These are phyloP conservation scores for Ceratoteleas bidentatus DNA, from an alignment of 1,140 invertebrate species.

Conservation along the genomic window DNA sequence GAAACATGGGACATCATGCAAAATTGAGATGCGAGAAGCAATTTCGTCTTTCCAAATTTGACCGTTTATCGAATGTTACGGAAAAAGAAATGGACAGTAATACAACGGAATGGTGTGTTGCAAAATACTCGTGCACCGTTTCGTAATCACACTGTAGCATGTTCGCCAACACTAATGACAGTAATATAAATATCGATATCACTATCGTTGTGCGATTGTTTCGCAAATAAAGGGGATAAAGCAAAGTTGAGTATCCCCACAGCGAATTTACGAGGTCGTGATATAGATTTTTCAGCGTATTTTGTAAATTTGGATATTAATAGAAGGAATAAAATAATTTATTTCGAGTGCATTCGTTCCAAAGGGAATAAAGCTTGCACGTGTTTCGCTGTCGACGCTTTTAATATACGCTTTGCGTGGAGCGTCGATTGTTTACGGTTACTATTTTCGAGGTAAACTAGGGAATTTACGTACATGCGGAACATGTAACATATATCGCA, in stretches of 20 bases:
- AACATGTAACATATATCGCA: too few species aligned
- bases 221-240: slow-evolving; percentile 59
- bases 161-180: slow-evolving; percentile 75
- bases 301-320: slow-evolving; percentile 61
- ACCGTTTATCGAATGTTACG: slow-evolving; percentile 40
- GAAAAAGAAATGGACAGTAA: slow-evolving; percentile 61
- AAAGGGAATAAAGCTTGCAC: too few species aligned
- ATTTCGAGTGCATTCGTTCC: too few species aligned
- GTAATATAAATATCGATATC: slow-evolving; percentile 78
- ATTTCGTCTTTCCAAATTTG: slow-evolving; percentile 46
- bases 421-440: too few species aligned
- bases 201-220: slow-evolving; percentile 73
- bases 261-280: slow-evolving; percentile 47
- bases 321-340: slow-evolving; percentile 56
- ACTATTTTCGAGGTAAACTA: too few species aligned
- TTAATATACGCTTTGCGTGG: too few species aligned
- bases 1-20: slow-evolving; percentile 51
- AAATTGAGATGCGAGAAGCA: slow-evolving; percentile 33
- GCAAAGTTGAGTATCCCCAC: slow-evolving; percentile 37
- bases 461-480: too few species aligned
- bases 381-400: too few species aligned
- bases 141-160: slow-evolving; percentile 77
- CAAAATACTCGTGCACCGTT: slow-evolving; percentile 72
- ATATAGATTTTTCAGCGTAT: slow-evolving; percentile 59
- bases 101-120: slow-evolving; percentile 69